These are phyloP conservation scores for Drosophila neonasuta DNA, from an alignment of 2,888 invertebrate species.

Conservation along the genomic window DNA sequence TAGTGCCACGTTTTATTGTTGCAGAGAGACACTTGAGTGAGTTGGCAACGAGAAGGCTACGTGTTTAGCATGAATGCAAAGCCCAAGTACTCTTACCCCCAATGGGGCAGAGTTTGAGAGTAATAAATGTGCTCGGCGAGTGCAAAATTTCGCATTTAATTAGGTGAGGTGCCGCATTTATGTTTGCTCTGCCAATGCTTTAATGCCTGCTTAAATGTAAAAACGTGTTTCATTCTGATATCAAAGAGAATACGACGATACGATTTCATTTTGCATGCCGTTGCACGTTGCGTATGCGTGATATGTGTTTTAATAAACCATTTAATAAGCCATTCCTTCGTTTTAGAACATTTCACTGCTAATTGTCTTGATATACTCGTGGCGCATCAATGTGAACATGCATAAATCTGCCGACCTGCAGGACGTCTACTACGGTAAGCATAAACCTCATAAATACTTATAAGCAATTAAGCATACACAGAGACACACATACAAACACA, in stretches of 20 bases:
- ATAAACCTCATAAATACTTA: slow-evolving; percentile 18
- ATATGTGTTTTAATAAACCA: slow-evolving; percentile 23
- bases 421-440: slow-evolving; percentile 90
- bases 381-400: slow-evolving; percentile 88
- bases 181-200: not conserved
- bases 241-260: slow-evolving; percentile 3
- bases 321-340: not conserved
- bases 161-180: slow-evolving; percentile 19
- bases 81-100: not conserved
- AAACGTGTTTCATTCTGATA: slow-evolving; percentile 18
- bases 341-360: slow-evolving; percentile 90
- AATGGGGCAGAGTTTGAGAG: not conserved
- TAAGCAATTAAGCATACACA: slow-evolving; percentile 46
- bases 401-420: slow-evolving; percentile 87
- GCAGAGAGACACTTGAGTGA: slow-evolving; percentile 29
- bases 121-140: slow-evolving; percentile 50
- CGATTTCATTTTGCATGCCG: slow-evolving; percentile 8
- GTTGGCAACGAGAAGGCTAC: slow-evolving; percentile 18
- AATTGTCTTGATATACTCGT: slow-evolving; percentile 89
- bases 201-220: slow-evolving; percentile 29
- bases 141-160: slow-evolving; percentile 31
- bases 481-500: slow-evolving; percentile 6
- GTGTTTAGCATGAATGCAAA: slow-evolving; percentile 9
- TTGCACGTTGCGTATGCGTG: slow-evolving; percentile 51
- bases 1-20: slow-evolving; percentile 57